Evolutionary conservation across 2,113 vertebrate genomes (phyloP).

Genomic region (Hiodon tergisus): DNA sequence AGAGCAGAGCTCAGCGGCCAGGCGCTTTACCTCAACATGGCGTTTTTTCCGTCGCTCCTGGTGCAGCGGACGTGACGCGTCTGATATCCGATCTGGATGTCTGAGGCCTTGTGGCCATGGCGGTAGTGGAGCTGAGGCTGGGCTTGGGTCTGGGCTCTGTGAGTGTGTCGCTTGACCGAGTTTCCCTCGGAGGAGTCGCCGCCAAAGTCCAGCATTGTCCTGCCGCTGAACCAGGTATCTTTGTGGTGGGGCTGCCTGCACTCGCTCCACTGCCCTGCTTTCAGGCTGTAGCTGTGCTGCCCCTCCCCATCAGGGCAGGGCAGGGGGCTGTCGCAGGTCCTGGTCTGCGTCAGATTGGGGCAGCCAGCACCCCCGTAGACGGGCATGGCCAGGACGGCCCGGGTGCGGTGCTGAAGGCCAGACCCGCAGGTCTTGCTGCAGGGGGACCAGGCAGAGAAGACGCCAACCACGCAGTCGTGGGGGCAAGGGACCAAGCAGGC

Average conservation of each 20-base stretch:
- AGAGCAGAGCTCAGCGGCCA: not conserved
- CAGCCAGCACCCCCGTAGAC: slow-evolving; percentile 70
- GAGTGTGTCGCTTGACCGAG: slow-evolving; percentile 26
- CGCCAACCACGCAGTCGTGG: slow-evolving; percentile 66
- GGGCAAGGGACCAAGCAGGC: slow-evolving; percentile 79
- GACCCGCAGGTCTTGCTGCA: slow-evolving; percentile 57
- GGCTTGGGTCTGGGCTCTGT: slow-evolving; percentile 28
- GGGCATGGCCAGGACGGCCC: slow-evolving; percentile 60
- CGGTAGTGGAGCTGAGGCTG: slow-evolving; percentile 24
- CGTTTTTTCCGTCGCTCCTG: slow-evolving; percentile 66
- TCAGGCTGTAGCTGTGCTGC: slow-evolving; percentile 69
- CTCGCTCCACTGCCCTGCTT: slow-evolving; percentile 67
- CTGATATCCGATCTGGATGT: slow-evolving; percentile 68
- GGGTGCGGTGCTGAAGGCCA: slow-evolving; percentile 59
- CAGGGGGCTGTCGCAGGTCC: slow-evolving; percentile 43
- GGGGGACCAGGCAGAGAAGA: slow-evolving; percentile 71
- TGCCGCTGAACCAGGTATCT: slow-evolving; percentile 40
- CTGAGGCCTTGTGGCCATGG: slow-evolving; percentile 35
- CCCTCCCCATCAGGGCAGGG: slow-evolving; percentile 65
- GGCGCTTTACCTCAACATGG: slow-evolving; percentile 61
- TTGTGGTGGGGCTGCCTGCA: slow-evolving; percentile 58
- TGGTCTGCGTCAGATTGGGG: slow-evolving; percentile 66
- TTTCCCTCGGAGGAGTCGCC: slow-evolving; percentile 53
- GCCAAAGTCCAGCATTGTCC: slow-evolving; percentile 56
- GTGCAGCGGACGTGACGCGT: slow-evolving; percentile 68